Evolutionary conservation across 1,140 invertebrate species (phyloP).

Genomic region (Gyrodactylus bullatarudis): DNA sequence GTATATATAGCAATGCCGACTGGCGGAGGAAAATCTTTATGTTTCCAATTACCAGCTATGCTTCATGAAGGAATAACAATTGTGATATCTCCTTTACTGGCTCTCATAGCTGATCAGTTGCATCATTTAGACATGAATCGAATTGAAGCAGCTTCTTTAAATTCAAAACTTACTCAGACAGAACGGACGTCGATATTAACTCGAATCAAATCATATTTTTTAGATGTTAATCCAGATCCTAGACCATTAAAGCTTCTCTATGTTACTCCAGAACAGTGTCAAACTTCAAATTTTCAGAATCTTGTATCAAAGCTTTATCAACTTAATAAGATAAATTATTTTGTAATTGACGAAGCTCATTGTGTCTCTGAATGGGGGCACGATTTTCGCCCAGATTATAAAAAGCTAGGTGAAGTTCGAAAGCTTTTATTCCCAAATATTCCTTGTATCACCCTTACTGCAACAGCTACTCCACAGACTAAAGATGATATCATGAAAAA

Average conservation of each 20-base stretch:
- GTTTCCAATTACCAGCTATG: constrained; percentile 33
- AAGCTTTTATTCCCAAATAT: constrained; percentile 29
- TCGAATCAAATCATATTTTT: constrained; percentile 34
- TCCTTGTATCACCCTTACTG: constrained; percentile 40
- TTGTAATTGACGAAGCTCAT: constrained; percentile 81
- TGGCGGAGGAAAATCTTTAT: constrained; percentile 34
- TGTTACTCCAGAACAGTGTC: constrained; percentile 58
- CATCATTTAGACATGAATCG: constrained; percentile 24
- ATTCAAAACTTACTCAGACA: constrained; percentile 40
- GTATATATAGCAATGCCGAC: constrained; percentile 38
- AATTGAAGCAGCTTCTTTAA: constrained; percentile 44
- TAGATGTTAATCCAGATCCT: constrained; percentile 57
- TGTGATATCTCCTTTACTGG: constrained; percentile 33
- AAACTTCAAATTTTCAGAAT: constrained; percentile 35
- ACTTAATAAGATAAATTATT: constrained; percentile 25
- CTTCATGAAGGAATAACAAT: constrained; percentile 25
- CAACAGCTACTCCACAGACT: constrained; percentile 34
- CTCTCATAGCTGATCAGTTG: constrained; percentile 31
- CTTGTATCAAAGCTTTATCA: constrained; percentile 19
- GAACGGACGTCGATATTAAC: constrained; percentile 32
- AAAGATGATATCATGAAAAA: constrained; percentile 26
- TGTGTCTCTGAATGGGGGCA: constrained; percentile 93
- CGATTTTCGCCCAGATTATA: constrained; percentile 71
- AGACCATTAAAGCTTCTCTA: constrained; percentile 47
- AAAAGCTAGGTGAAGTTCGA: constrained; percentile 41